Conservation (phyloP, 2,113 vertebrate genomes). For the Lepus americanus region DNA sequence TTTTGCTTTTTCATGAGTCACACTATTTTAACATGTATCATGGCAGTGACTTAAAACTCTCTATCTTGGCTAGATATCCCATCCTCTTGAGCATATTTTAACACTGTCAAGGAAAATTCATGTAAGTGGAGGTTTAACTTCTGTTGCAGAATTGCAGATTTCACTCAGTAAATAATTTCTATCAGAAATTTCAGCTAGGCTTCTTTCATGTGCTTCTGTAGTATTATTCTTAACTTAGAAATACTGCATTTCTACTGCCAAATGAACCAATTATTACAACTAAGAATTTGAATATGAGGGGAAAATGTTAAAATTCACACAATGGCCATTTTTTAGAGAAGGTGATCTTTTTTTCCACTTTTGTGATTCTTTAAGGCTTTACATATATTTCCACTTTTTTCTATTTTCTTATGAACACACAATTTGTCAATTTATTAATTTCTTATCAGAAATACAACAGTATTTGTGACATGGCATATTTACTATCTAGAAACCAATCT, state of each 20-base stretch:
- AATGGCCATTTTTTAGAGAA: background rate
- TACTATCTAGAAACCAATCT: background rate
- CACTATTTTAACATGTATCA: constrained; percentile 34
- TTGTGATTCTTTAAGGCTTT: background rate
- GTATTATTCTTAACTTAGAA: background rate
- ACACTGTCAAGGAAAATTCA: constrained; percentile 72
- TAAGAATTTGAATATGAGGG: background rate
- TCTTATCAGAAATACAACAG: background rate
- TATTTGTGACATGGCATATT: background rate
- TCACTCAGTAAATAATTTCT: background rate
- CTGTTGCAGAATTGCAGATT: background rate
- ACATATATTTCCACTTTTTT: background rate
- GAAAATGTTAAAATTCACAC: background rate
- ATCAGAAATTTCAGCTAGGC: background rate
- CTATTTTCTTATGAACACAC: background rate
- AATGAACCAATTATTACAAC: background rate
- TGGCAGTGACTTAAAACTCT: constrained; percentile 72
- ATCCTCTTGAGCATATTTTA: constrained; percentile 74
- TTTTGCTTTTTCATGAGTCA: constrained; percentile 70
- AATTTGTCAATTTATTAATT: background rate
- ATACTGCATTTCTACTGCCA: background rate
- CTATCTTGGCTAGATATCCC: constrained; percentile 63
- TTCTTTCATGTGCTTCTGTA: background rate
- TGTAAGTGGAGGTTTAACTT: constrained; percentile 46
- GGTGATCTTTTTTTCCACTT: background rate